Evolutionary conservation across 2,797 vertebrate genomes (phyloP), one percentile per base, ranked within the genome.

Genomic region (Dallia pectoralis): DNA sequence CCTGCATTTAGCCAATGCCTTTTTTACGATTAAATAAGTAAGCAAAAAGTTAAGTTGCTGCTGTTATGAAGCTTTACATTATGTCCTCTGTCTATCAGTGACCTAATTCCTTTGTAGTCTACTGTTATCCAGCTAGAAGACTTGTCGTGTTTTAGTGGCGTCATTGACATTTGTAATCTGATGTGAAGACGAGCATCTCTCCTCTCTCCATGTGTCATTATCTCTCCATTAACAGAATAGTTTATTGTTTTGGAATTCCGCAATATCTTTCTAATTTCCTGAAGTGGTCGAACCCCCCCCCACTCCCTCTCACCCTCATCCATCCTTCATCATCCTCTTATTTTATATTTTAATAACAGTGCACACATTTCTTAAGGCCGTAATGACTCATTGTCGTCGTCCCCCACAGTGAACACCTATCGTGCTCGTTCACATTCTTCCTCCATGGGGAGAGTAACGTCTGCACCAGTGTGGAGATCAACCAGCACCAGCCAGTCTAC

Each of bases 381-480:
- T 30, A 32, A 51, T 67, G 12, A 56, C 48, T 44, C 30, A 71
- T 44, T 22, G 16, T 44, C n/a, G 51, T 15, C 5, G 84, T 76
- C 51, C 15, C 84, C 68, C 64, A 32, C 87, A 99, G 97, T 18
- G 97, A 99, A 87, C 97, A 99, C 91, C 89, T 99, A 82, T 99
- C 97, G 86, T 99, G 97, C 90, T 96, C 97, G 67, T 99, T 99
- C 92, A 96, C 95, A 85, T 99, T 99, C 93, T 99, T 99, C 92
- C 90, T 99, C 82, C 97, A 99, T 0, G 97, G 97, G 29, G 97
- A 99, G 79, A 99, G 96, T 91, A 98, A 99, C 16, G 96, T 99
- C 88, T 99, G 97, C 92, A 99, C 97, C 91, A 98, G 97, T 11
- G 97, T 99, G 94, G 97, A 99, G 91, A 98, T 99, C 93, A 99